Conservation (phyloP, 2,797 vertebrate species). For the Ctenochaetus hawaiiensis region DNA sequence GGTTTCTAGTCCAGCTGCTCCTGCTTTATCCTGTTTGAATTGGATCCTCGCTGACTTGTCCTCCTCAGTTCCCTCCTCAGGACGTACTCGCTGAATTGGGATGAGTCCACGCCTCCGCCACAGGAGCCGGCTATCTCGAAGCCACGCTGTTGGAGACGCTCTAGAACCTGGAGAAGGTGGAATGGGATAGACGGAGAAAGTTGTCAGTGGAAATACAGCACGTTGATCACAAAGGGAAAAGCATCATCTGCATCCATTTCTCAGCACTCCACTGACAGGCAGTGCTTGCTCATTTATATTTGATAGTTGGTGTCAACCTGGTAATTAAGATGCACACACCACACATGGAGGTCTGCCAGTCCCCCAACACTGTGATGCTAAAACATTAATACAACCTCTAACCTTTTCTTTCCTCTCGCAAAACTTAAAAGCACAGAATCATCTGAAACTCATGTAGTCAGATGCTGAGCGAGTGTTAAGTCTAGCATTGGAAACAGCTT, state of each 20-base stretch:
- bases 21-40: slow-evolving; percentile 99
- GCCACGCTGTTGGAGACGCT: slow-evolving; percentile 96
- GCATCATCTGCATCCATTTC: slow-evolving; percentile 9
- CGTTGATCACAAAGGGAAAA: not conserved
- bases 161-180: slow-evolving; percentile 88
- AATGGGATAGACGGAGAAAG: not conserved
- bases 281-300: slow-evolving; percentile 12
- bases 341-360: slow-evolving; percentile 3
- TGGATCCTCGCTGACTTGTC: slow-evolving; percentile 91
- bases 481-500: slow-evolving; percentile 59
- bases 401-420: slow-evolving; percentile 43
- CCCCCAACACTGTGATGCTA: slow-evolving; percentile 19
- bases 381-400: slow-evolving; percentile 33
- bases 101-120: slow-evolving; percentile 97
- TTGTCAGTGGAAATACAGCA: slow-evolving; percentile 7
- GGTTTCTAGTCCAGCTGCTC: slow-evolving; percentile 96
- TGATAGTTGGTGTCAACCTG: slow-evolving; percentile 9
- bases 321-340: slow-evolving; percentile 21
- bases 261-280: not conserved
- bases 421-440: slow-evolving; percentile 28
- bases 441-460: slow-evolving; percentile 33
- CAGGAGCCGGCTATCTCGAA: slow-evolving; percentile 97
- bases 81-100: slow-evolving; percentile 99
- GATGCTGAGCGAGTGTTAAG: slow-evolving; percentile 35
- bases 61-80: slow-evolving; percentile 96